Conservation (phyloP, 2,888 invertebrate species). For the Asteroscopus sphinx region DNA sequence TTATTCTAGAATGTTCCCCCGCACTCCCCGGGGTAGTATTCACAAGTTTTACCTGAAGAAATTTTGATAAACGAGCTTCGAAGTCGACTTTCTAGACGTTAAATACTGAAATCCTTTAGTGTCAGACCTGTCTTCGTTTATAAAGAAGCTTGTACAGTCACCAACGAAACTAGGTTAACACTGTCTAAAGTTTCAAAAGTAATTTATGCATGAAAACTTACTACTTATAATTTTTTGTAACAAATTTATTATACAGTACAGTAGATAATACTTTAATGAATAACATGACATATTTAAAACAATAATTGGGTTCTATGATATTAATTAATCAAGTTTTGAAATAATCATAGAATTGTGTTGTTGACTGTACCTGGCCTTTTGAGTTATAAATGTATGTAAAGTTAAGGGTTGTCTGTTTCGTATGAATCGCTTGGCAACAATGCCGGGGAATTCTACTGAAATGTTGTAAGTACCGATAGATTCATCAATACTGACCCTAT, state of each 20-base stretch:
- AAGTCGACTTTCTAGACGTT: slow-evolving; percentile 42
- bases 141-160: slow-evolving; percentile 36
- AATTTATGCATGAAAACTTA: too few relatives aligned
- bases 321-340: too few relatives aligned
- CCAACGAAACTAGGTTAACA: too few relatives aligned
- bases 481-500: slow-evolving; percentile 21
- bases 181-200: too few relatives aligned
- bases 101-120: slow-evolving; percentile 47
- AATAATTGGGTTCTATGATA: too few relatives aligned
- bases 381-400: slow-evolving; percentile 25
- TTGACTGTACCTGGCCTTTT: slow-evolving; percentile 19
- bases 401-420: slow-evolving; percentile 15
- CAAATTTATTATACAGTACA: too few relatives aligned
- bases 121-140: slow-evolving; percentile 44
- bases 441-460: slow-evolving; percentile 1
- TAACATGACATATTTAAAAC: too few relatives aligned
- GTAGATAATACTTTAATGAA: too few relatives aligned
- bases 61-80: slow-evolving; percentile 58
- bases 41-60: slow-evolving; percentile 50
- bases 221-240: too few relatives aligned
- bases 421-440: slow-evolving; percentile 17
- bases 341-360: too few relatives aligned
- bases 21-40: slow-evolving; percentile 29
- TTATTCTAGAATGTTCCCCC: slow-evolving; percentile 38
- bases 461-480: slow-evolving; percentile 6